Evolutionary conservation across 2,888 invertebrate genomes (phyloP).

Genomic region (Hirtodrosophila cameraria): DNA sequence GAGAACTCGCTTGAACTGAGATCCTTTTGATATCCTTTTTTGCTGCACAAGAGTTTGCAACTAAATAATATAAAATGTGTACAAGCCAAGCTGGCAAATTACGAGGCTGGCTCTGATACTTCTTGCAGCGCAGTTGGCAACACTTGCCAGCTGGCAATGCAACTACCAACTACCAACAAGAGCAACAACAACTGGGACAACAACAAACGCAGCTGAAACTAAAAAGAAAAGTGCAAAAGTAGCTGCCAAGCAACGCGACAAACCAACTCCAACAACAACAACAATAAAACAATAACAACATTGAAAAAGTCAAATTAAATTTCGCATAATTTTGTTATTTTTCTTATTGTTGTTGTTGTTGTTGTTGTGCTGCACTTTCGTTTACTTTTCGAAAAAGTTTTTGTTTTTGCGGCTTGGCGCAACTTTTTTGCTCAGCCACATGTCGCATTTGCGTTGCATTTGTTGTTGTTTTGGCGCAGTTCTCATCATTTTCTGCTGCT

Average conservation of each 20-base stretch:
- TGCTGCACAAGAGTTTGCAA: conserved; percentile 45
- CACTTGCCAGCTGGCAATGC: conserved; percentile 72
- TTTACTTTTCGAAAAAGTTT: conserved; percentile 65
- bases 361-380: conserved; percentile 45
- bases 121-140: conserved; percentile 61
- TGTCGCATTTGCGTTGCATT: conserved; percentile 71
- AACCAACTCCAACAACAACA: conserved; percentile 44
- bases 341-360: conserved; percentile 29
- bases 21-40: conserved; percentile 1
- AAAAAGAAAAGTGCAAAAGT: conserved; percentile 68
- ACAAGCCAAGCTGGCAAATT: conserved; percentile 75
- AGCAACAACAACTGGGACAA: conserved; percentile 19
- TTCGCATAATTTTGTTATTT: conserved; percentile 73
- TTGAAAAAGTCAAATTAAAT: conserved; percentile 76
- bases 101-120: conserved; percentile 58
- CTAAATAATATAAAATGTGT: conserved; percentile 76
- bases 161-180: conserved; percentile 28
- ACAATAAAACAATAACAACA: conserved; percentile 37
- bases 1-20: conserved; percentile 13
- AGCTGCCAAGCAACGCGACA: conserved; percentile 48
- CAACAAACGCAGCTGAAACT: conserved; percentile 51
- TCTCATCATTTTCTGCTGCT: too few species aligned
- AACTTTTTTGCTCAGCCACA: conserved; percentile 76
- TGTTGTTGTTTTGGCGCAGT: conserved; percentile 70
- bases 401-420: conserved; percentile 74